These are phyloP conservation scores for Palythoa caribaeorum DNA, from an alignment of 92 coral and sea anemone species.

Conservation along the genomic window DNA sequence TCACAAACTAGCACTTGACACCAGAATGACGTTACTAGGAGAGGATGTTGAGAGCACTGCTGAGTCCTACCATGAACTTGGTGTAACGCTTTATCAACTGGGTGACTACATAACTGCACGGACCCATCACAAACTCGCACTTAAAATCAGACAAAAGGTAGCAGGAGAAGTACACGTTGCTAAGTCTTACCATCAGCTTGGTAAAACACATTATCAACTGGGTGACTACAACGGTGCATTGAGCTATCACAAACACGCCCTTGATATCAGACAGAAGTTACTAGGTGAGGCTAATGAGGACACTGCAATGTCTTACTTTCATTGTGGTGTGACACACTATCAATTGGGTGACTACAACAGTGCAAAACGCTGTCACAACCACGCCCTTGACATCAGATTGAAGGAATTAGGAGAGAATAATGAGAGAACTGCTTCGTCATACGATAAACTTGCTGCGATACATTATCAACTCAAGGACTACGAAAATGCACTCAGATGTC, in stretches of 20 bases:
- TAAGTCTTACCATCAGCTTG: not conserved
- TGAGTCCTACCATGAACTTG: not conserved
- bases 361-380: not conserved
- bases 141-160: not conserved
- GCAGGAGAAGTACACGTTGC: not conserved
- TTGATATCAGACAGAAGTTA: not conserved
- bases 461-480: not conserved
- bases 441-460: not conserved
- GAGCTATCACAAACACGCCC: not conserved
- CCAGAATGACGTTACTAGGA: not conserved
- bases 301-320: not conserved
- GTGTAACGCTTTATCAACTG: not conserved
- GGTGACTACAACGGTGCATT: not conserved
- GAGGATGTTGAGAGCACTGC: not conserved
- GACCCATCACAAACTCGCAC: not conserved
- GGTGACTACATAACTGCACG: not conserved
- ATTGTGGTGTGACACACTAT: not conserved
- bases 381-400: not conserved
- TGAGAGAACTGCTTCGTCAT: not conserved
- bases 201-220: not conserved
- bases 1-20: not conserved
- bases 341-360: not conserved
- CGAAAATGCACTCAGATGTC: not conserved
- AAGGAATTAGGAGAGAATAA: not conserved
- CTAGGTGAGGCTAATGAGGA: not conserved